These are phyloP conservation scores for Drosophila novamexicana DNA, from an alignment of 1,140 invertebrate genomes.

Conservation along the genomic window DNA sequence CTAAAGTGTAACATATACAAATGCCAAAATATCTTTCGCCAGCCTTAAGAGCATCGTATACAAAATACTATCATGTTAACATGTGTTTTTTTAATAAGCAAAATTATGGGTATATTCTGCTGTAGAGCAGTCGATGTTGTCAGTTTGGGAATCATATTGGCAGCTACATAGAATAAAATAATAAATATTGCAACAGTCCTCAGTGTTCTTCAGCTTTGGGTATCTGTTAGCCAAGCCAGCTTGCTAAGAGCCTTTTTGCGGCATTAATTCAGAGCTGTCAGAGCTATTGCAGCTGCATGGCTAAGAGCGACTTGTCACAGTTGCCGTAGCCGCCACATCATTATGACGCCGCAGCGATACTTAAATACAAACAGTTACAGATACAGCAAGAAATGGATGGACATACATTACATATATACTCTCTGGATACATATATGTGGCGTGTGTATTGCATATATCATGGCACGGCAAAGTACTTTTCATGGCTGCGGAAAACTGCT, in stretches of 20 bases:
- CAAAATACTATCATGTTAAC: too few species aligned
- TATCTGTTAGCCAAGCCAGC: background rate
- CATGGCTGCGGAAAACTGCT: slow-evolving; percentile 45
- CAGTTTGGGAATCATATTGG: too few species aligned
- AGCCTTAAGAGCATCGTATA: too few species aligned
- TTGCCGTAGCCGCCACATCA: slow-evolving; percentile 48
- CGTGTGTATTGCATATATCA: slow-evolving; percentile 27
- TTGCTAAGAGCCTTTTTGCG: background rate
- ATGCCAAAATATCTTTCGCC: too few species aligned
- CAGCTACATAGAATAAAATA: too few species aligned
- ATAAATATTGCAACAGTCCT: too few species aligned
- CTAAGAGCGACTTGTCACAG: slow-evolving; percentile 30
- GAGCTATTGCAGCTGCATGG: slow-evolving; percentile 45
- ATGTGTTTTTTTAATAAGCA: too few species aligned
- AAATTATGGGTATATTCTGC: too few species aligned
- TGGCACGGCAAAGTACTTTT: slow-evolving; percentile 25
- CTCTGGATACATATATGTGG: slow-evolving; percentile 5
- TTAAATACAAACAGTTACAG: slow-evolving; percentile 40
- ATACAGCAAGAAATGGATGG: slow-evolving; percentile 14
- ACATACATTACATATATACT: background rate
- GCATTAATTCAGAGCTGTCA: slow-evolving; percentile 46
- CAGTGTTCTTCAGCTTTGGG: background rate
- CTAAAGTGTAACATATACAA: too few species aligned
- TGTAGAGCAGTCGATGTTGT: too few species aligned
- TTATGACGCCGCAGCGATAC: slow-evolving; percentile 54